Evolutionary conservation across 2,888 invertebrate species (phyloP), one percentile per base, ranked within the genome.

Genomic region (Mechanitis mazaeus): DNA sequence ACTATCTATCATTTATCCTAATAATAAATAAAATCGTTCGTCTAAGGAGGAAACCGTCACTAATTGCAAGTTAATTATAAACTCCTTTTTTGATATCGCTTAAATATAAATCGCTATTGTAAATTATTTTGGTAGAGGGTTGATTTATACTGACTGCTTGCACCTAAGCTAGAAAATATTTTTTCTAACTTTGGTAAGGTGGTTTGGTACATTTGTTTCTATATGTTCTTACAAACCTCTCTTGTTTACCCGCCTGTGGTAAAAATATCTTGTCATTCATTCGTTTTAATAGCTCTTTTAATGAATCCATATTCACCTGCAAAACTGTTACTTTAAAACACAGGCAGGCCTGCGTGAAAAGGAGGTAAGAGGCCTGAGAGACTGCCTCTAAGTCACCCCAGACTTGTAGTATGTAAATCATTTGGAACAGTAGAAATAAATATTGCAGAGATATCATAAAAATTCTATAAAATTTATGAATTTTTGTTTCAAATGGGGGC

Each of bases 371-470:
- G 0, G 87, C 84, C 61, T 88, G 83, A 0, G 83, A 86, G 0
- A 88, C 81, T 1, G 85, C 86, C 38, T 84, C 87, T 50, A 87
- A 71, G 47, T 88, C 84, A 0, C 88, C 87, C 84, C 85, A 86
- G 1, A 86, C 85, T 70, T 83, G 78, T 4, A 79, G 54, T 20
- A 87, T 85, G 64, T 83, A 85, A 64, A 87, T 76, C 0, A 77
- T 71, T 78, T 89, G 87, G 63, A 87, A 88, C 35, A 83, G 58
- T 33, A 88, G 66, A 71, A 89, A 88, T 56, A 81, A 67, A 66
- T 81, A 84, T 58, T 88, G 88, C 33, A 85, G 59, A 0, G 69
- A 62, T 56, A 89, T 72, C 81, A 83, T 87, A 47, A 84, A 79
- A 2, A 62, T 60, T 67, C 79, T 76, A 59, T 82, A 80, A 1